A percentile compares a stretch with the other conserved stretches of the same genome.
These are phyloP conservation scores for Ophion costatus DNA, from an alignment of 2,888 invertebrate genomes.

Conservation along the genomic window DNA sequence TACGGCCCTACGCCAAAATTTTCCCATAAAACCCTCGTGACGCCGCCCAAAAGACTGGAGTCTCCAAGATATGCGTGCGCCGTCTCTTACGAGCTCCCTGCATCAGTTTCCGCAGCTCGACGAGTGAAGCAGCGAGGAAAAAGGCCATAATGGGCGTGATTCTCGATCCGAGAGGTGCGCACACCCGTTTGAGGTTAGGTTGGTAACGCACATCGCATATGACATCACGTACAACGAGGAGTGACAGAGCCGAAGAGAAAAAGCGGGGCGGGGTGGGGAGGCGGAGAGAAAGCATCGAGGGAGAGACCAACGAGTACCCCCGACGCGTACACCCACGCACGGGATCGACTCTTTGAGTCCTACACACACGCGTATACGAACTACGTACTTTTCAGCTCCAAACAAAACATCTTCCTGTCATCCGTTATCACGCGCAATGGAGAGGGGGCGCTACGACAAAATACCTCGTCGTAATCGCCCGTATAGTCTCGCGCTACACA, in stretches of 20 bases:
- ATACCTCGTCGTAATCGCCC: conserved; percentile 38
- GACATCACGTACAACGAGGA: conserved; percentile 75
- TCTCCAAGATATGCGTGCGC: too few species aligned
- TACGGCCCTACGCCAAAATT: too few species aligned
- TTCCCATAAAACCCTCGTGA: too few species aligned
- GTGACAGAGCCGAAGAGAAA: conserved; percentile 41
- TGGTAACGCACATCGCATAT: conserved; percentile 73
- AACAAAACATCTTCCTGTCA: conserved; percentile 65
- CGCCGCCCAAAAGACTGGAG: too few species aligned
- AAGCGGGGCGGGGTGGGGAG: neutral
- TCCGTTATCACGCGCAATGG: conserved; percentile 28
- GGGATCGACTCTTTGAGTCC: neutral
- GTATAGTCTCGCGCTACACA: conserved; percentile 26
- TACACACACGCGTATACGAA: neutral
- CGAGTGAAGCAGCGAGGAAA: too few species aligned
- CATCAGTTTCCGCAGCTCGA: too few species aligned
- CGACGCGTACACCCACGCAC: conserved; percentile 24
- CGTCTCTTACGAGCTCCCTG: too few species aligned
- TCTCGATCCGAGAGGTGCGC: conserved; percentile 68
- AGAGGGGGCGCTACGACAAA: conserved; percentile 5
- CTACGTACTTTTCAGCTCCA: conserved; percentile 29
- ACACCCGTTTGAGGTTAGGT: conserved; percentile 74
- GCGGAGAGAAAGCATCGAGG: conserved; percentile 23
- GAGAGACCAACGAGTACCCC: conserved; percentile 28
- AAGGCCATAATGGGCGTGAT: conserved; percentile 79